Base-by-base conservation (phyloP, 1,140 invertebrate genomes). In the Dryas iulia region DNA sequence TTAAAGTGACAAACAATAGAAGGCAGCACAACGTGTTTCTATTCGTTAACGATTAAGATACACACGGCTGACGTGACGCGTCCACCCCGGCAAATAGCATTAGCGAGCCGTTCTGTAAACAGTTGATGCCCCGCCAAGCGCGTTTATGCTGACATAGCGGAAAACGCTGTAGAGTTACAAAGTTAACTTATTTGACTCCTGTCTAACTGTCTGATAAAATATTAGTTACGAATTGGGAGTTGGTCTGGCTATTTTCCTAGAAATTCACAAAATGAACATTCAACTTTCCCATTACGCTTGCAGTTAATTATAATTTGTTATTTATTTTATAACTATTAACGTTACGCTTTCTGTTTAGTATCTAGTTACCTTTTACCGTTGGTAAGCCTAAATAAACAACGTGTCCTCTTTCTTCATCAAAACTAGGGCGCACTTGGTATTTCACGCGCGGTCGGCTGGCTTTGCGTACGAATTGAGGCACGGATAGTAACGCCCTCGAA, bases 341-440 rank as follows among this genome's bases (percentile, higher is more conserved):
- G 18, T 21, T 18, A 47, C 39, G 5, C 1, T 14, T 39, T 39
- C 33, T 18, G 33, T 14, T 39, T 39, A 3, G 39, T 47, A 47
- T 47, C 39, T 21, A 47, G 39, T 47, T 47, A 47, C 39, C 39
- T 47, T 47, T 47, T 47, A 10, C 39, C 39, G 14, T 47, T 47
- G 33, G 64, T 11, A 59, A 59, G 56, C 56, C 84, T 83, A 87
- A 87, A 83, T 78, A 86, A 88, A 88, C 79, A 83, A 59, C 73
- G 73, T 68, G 77, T 78, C 71, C 76, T 73, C 78, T 81, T 79
- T 73, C 78, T 81, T 79, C 75, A 62, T 64, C 77, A 74, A 82
- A 89, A 89, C 78, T 86, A 79, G 88, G 82, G 67, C 88, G 78
- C 77, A 87, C 77, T 89, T 88, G 82, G 86, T 90, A 90, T 90